Conservation (phyloP, 2,797 vertebrate genomes). For the Furcifer pardalis region DNA sequence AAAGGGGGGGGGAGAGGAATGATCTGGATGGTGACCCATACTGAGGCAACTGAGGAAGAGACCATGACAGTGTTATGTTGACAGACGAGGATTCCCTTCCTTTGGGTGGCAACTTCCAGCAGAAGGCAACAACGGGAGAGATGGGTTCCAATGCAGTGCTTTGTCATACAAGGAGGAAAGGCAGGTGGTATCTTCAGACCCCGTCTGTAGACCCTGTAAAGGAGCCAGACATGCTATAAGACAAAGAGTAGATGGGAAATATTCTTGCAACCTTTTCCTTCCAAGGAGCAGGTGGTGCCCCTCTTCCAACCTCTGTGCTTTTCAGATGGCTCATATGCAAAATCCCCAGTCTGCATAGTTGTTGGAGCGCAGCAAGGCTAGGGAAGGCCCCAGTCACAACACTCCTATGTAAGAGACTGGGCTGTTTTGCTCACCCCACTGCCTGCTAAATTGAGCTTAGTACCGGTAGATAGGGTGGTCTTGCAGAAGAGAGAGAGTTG, state of each 20-base stretch:
- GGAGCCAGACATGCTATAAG: background rate
- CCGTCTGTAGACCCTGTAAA: constrained; percentile 15
- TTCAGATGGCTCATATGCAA: no score
- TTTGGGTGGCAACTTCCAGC: background rate
- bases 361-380: no score
- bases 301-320: no score
- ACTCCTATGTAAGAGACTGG: no score
- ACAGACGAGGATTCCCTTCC: background rate
- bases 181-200: background rate
- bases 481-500: no score
- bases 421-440: no score
- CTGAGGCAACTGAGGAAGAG: background rate
- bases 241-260: background rate
- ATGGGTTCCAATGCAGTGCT: background rate
- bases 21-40: background rate
- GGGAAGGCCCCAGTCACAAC: no score
- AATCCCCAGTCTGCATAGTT: no score
- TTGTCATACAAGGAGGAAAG: background rate
- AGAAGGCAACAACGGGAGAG: background rate
- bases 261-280: background rate
- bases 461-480: no score
- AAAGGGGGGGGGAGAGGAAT: background rate
- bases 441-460: no score
- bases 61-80: background rate
- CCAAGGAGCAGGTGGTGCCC: no score